Evolutionary conservation across 2,888 invertebrate genomes (phyloP), one percentile per base, ranked within the genome.

Genomic region (Linnaemya tessellans): DNA sequence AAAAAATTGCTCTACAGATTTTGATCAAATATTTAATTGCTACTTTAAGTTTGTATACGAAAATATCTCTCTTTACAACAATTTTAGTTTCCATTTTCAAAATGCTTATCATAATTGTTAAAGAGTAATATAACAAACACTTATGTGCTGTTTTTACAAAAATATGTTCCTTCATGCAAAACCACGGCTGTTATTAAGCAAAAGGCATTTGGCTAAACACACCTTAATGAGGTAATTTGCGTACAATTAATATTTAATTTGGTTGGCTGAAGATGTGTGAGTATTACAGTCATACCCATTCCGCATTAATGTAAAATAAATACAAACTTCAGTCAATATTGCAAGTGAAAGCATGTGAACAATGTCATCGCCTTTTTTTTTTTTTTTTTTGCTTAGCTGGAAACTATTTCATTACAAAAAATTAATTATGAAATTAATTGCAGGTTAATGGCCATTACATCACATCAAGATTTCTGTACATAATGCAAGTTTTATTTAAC

Each of bases 301-400:
- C 38, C 38, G 9, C 49, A 8, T 18, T 49, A 49, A 18, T 49
- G 49, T 18, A 49, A 49, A 49, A 18, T 18, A 49, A 49, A 49
- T 5, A 18, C 1, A 49, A 49, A 18, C n/a, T 13, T 2, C 46
- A 4, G 7, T 2, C 13, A 49, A 49, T 7, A 49, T 18, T n/a
- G n/a, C n/a, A n/a, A 49, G 49, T 49, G 49, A 49, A 49, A 49
- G 49, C 49, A 49, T 49, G 49, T 49, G 18, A 49, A 5, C 18
- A 8, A 18, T 5, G 8, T 8, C 49, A 9, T 3, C 49, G n/a
- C 49, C 0, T 18, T 38, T 38, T 18, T 7, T 49, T n/a, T 18
- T n/a, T n/a, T n/a, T n/a, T n/a, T n/a, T n/a, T n/a, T n/a, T n/a
- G n/a, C n/a, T n/a, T 18, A 5, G n/a, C 3, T 18, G 7, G n/a